Evolutionary conservation across 2,888 invertebrate species (phyloP), one percentile per base, ranked within the genome.

Genomic region (Clostera curtula): DNA sequence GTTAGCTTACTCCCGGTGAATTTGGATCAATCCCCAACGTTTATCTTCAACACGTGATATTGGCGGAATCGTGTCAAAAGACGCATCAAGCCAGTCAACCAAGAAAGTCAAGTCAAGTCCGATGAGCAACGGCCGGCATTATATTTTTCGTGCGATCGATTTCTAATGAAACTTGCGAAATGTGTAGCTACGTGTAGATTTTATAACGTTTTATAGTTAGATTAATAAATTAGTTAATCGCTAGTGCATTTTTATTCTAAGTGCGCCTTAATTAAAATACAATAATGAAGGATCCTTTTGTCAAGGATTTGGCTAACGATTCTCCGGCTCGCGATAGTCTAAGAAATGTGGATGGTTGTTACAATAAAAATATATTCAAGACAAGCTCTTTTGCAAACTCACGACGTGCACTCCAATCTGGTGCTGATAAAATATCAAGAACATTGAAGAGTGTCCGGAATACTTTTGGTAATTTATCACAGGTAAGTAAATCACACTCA

Each of bases 381-480:
- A 53, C 76, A 10, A 72, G 64, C 43, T 73, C 82, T 5, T 79
- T 90, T 19, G 87, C 86, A 16, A 89, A 88, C 54, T 89, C 90
- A 5, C 85, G 89, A 37, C 86, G 86, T 50, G 88, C 85, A 20
- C 66, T 90, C 24, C 85, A 89, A 47, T 88, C 85, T 23, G 88
- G 90, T 14, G 89, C 89, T 6, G 90, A 90, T 40, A 89, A 88
- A 60, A 83, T 91, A 35, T 85, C 89, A 1, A 88, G 85, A 60
- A 90, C 90, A 1, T 86, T 90, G 45, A 87, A 87, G 33, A 87
- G 83, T 37, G 87, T 91, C 11, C 76, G 88, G 44, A 88, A 88
- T 31, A 87, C 88, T 9, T 85, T 91, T 37, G 90, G 89, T 7
- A 87, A 87, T 32, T 73, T 90, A 37, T 88, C 90, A 23, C 90